Conservation (phyloP, 2,888 invertebrate genomes). For the Tinea pellionella region DNA sequence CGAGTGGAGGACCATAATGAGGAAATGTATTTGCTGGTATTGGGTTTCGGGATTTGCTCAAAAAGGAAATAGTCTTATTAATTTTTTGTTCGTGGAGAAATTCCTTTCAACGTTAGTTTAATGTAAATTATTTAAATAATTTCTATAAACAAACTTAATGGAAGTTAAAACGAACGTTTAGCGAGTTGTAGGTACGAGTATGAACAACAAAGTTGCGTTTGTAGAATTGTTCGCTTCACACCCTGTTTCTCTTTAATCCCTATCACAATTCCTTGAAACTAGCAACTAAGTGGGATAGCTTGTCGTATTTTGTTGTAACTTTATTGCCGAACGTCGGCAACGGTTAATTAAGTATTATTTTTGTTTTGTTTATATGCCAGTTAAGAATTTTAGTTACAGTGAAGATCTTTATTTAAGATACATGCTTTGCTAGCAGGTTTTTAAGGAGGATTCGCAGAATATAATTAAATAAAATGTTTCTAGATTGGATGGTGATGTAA, state of each 20-base stretch:
- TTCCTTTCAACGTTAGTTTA: too few relatives aligned
- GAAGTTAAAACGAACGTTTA: background rate
- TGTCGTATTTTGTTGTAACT: constrained; percentile 40
- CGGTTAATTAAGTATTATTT: constrained; percentile 29
- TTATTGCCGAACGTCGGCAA: constrained; percentile 27
- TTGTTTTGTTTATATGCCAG: constrained; percentile 29
- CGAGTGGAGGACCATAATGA: too few relatives aligned
- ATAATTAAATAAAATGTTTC: background rate
- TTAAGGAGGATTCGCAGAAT: background rate
- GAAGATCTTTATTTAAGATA: background rate
- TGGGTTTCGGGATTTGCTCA: too few relatives aligned
- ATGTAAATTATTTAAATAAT: background rate
- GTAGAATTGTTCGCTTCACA: background rate
- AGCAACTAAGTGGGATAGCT: constrained; percentile 42
- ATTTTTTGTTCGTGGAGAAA: too few relatives aligned
- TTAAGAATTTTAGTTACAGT: background rate
- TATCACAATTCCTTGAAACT: constrained; percentile 13
- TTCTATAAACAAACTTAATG: background rate
- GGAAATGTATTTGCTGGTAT: too few relatives aligned
- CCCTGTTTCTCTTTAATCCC: background rate
- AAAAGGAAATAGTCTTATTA: too few relatives aligned
- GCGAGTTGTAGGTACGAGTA: background rate
- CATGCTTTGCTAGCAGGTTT: background rate
- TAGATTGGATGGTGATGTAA: too few relatives aligned
- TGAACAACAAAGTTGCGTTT: background rate